A percentile compares a stretch with the other conserved stretches of the same genome.
These are phyloP conservation scores for Drosophila anceps DNA, from an alignment of 2,888 invertebrate genomes.

Conservation along the genomic window DNA sequence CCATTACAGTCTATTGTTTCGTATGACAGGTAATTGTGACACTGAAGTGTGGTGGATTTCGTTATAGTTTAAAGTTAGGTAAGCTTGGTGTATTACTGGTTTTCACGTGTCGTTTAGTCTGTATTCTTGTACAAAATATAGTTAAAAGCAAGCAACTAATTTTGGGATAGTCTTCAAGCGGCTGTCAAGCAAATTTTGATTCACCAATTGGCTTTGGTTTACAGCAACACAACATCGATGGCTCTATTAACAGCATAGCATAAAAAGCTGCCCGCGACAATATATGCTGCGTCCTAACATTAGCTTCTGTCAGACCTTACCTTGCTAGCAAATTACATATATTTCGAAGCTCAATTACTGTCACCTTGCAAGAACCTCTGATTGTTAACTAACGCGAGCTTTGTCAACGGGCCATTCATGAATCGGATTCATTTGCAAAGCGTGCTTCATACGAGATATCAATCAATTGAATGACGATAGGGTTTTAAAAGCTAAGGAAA, in stretches of 20 bases:
- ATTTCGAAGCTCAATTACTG: neutral
- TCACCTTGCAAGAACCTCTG: neutral
- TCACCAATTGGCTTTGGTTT: conserved; percentile 1
- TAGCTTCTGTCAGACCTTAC: conserved; percentile 1
- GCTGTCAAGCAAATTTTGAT: conserved; percentile 27
- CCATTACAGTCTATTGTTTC: neutral
- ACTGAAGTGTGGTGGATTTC: neutral
- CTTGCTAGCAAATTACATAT: neutral
- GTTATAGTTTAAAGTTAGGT: neutral
- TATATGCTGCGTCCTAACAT: neutral
- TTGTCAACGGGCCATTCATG: neutral
- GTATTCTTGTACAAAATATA: conserved; percentile 4
- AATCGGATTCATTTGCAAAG: conserved; percentile 20
- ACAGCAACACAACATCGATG: neutral
- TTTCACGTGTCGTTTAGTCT: neutral
- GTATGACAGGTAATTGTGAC: neutral
- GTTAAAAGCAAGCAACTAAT: conserved; percentile 36
- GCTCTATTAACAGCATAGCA: neutral
- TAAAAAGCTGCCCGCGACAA: neutral
- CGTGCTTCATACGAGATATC: conserved; percentile 41
- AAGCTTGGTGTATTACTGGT: neutral
- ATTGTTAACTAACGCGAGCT: neutral
- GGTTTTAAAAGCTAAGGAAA: conserved; percentile 19
- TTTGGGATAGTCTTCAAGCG: conserved; percentile 16
- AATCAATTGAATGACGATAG: conserved; percentile 26